A percentile compares a stretch with the other conserved stretches of the same genome.
These are phyloP conservation scores for Varecia variegata DNA, from an alignment of 2,797 vertebrate species.

Conservation along the genomic window DNA sequence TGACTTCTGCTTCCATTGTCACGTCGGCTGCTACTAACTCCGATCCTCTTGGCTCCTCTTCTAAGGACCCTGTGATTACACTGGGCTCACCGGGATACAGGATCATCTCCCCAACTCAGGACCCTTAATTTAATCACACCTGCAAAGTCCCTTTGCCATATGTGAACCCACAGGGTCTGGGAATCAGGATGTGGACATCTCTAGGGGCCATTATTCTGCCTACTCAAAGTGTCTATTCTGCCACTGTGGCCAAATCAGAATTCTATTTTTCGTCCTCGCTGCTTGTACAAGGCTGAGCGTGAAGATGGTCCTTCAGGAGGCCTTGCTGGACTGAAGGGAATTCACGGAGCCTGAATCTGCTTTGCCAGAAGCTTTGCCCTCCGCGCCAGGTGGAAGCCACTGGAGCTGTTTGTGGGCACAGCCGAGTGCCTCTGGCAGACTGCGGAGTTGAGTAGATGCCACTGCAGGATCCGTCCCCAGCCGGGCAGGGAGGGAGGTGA, in stretches of 20 bases:
- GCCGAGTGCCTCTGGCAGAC: not conserved
- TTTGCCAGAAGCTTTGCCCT: not conserved
- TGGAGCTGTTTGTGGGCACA: not conserved
- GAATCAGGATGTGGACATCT: not conserved
- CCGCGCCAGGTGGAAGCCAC: too few species aligned
- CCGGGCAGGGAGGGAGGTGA: accelerated
- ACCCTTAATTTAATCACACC: not conserved
- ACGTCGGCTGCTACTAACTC: not conserved
- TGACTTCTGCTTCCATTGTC: not conserved
- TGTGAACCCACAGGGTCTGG: not conserved
- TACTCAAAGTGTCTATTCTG: not conserved
- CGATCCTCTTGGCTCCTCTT: not conserved
- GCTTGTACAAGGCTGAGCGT: not conserved
- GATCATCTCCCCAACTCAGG: not conserved
- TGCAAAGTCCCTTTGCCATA: not conserved
- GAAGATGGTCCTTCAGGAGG: not conserved
- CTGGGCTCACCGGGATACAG: not conserved
- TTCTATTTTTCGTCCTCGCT: not conserved
- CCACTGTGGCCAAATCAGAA: not conserved
- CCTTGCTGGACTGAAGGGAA: not conserved
- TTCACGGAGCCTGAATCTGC: not conserved
- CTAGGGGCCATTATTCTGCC: not conserved
- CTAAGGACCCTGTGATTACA: not conserved
- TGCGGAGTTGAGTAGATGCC: too few species aligned
- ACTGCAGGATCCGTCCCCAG: not conserved